Percentiles rank a stretch among this genome's conserved stretches.
phyloP scores from a whole-genome alignment of 2,113 vertebrate species.

The Cygnus buccinator region DNA sequence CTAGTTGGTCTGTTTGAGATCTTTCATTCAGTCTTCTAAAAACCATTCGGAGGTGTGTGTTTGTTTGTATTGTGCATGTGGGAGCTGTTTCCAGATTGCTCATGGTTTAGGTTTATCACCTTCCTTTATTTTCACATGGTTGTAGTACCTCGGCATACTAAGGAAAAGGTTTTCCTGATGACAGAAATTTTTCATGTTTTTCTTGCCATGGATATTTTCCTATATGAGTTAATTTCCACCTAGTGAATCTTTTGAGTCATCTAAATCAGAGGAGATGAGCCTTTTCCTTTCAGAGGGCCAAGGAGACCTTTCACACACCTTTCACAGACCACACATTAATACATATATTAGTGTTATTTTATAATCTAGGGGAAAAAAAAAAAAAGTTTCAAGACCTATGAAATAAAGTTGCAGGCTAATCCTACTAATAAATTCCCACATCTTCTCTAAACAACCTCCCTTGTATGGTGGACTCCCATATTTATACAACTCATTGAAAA shows the following conservation, averaged over 20 bases:
- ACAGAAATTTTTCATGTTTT: not conserved
- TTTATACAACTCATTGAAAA: not conserved
- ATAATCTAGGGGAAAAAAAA: not conserved
- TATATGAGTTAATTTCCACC: conserved; percentile 42
- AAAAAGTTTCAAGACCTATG: not conserved
- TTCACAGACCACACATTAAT: conserved; percentile 28
- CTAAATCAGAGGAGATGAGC: not conserved
- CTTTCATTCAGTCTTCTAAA: not conserved
- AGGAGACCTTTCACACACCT: not conserved
- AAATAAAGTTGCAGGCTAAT: not conserved
- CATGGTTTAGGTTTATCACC: not conserved
- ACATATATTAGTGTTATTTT: conserved; percentile 29
- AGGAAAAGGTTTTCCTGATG: not conserved
- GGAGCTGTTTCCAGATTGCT: not conserved
- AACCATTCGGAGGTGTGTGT: not conserved
- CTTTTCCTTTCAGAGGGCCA: conserved; percentile 29
- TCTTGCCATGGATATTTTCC: not conserved
- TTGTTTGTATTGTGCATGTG: accelerated
- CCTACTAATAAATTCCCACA: not conserved
- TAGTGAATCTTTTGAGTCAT: not conserved
- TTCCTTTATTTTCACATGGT: not conserved
- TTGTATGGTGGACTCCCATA: not conserved
- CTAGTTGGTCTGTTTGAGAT: not conserved
- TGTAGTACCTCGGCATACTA: not conserved
- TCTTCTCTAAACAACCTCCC: not conserved